Evolutionary conservation across 2,113 vertebrate genomes (phyloP).

Genomic region (Ophiodon elongatus): DNA sequence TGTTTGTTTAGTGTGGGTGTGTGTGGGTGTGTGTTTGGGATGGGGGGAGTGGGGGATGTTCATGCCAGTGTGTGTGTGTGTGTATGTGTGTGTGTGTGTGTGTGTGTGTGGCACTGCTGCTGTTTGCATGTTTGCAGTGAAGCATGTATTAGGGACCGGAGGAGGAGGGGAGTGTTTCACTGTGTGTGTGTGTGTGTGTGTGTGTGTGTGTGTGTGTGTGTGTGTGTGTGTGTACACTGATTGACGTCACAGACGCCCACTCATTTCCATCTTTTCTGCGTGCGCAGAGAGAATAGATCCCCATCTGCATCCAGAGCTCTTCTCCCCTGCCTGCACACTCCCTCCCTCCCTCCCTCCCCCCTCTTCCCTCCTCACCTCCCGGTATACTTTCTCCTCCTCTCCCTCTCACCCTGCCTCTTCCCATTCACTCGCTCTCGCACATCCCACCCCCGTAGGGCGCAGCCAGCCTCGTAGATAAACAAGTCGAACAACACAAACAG

Average conservation of each 20-base stretch:
- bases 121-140: conserved; percentile 67
- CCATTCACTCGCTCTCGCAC: conserved; percentile 53
- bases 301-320: conserved; percentile 72
- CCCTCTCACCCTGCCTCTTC: conserved; percentile 57
- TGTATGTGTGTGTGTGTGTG: conserved; percentile 38
- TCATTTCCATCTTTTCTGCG: conserved; percentile 82
- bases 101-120: conserved; percentile 42
- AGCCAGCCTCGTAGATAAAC: conserved; percentile 53
- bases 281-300: conserved; percentile 77
- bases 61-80: conserved; percentile 17
- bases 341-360: conserved; percentile 7
- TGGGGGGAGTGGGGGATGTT: conserved; percentile 3
- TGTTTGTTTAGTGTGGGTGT: conserved; percentile 38
- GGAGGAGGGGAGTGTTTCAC: conserved; percentile 44
- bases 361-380: conserved; percentile 13
- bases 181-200: conserved; percentile 59
- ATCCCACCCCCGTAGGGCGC: conserved; percentile 48
- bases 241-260: conserved; percentile 85
- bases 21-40: conserved; percentile 37
- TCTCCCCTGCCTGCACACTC: conserved; percentile 8
- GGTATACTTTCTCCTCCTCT: conserved; percentile 37
- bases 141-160: conserved; percentile 71
- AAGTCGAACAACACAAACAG: conserved; percentile 67
- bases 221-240: conserved; percentile 70
- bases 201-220: conserved; percentile 43